A percentile compares a stretch with the other conserved stretches of the same genome.
phyloP scores from a whole-genome alignment of 2,888 invertebrate genomes.

The Glyphotaelius pellucidus region DNA sequence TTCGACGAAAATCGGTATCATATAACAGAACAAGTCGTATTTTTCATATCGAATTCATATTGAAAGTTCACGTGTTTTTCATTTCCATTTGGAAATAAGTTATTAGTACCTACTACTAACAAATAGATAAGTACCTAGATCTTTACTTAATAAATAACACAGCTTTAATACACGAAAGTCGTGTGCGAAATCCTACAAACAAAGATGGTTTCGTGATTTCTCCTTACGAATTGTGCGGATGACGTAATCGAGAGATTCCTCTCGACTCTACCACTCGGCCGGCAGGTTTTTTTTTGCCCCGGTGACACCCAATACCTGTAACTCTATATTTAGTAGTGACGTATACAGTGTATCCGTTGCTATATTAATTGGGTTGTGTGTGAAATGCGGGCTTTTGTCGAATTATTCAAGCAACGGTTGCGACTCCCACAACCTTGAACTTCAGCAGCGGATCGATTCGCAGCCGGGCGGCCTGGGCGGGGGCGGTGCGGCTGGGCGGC shows the following conservation, averaged over 20 bases:
- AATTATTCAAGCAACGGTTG: slow-evolving; percentile 9
- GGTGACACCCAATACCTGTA: slow-evolving; percentile 31
- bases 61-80: too few relatives aligned
- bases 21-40: too few relatives aligned
- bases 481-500: not conserved
- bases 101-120: too few relatives aligned
- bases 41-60: too few relatives aligned
- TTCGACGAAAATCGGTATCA: too few relatives aligned
- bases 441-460: slow-evolving; percentile 61
- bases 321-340: slow-evolving; percentile 4
- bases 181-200: not conserved
- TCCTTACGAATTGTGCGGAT: not conserved
- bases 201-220: not conserved
- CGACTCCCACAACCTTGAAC: slow-evolving; percentile 57
- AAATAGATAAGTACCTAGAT: too few relatives aligned
- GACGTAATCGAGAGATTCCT: slow-evolving; percentile 36
- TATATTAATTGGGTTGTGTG: not conserved
- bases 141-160: not conserved
- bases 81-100: too few relatives aligned
- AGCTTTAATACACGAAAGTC: not conserved
- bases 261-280: not conserved
- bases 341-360: not conserved
- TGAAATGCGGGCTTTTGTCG: slow-evolving; percentile 8
- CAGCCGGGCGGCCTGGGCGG: slow-evolving; percentile 22
- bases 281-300: slow-evolving; percentile 6